Evolutionary conservation across 2,888 invertebrate species (phyloP), one percentile per base, ranked within the genome.

Genomic region (Orthonevra nobilis): DNA sequence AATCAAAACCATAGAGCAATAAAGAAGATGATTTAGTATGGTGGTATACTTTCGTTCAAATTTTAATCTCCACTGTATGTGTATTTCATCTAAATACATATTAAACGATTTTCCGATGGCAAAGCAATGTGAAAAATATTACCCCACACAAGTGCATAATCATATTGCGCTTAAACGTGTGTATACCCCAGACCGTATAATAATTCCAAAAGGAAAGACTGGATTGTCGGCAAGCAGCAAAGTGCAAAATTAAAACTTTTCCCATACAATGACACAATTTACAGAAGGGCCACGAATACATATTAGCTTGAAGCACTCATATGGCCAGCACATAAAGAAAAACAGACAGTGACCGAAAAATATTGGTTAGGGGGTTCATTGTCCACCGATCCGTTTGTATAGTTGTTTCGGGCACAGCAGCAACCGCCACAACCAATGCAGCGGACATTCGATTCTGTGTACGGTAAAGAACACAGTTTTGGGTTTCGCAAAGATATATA

Each of bases 361-460:
- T 30, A 34, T 61, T 12, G 46, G 30, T 7, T 12, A 54, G 15
- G 30, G 23, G 34, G 52, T 52, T 26, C 58, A 52, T 60, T 60
- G 58, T 60, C 15, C 52, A 48, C 34, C 32, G 66, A 32, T 44
- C 54, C 10, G n/a, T n/a, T n/a, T n/a, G n/a, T n/a, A n/a, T 26
- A 4, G 38, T 61, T 30, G n/a, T 44, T 12, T 34, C 23, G 17
- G n/a, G n/a, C n/a, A n/a, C n/a, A n/a, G n/a, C n/a, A n/a, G n/a
- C n/a, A n/a, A n/a, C n/a, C n/a, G n/a, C 36, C 46, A 54, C 32
- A 66, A 32, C 63, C 64, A 64, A 32, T 56, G 63, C 72, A 60
- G 50, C 44, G 68, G 20, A 52, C 61, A 68, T 61, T 68, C 38
- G 61, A 61, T 60, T 46, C 15, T 4, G 54, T 23, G 38, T 44